Evolutionary conservation across 1,140 invertebrate genomes (phyloP), one percentile per base, ranked within the genome.

Genomic region (Drosophila littoralis): DNA sequence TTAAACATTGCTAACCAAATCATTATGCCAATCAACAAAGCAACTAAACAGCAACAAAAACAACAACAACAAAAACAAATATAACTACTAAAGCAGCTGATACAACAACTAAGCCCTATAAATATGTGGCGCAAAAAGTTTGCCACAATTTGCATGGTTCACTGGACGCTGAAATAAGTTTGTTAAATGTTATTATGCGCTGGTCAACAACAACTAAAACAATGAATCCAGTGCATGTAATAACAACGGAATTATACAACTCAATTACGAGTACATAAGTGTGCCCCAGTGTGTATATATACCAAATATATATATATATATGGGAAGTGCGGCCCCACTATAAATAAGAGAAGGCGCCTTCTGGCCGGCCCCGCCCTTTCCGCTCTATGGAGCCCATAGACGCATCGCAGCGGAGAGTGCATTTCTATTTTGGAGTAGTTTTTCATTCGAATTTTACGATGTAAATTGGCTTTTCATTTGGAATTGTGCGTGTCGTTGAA

Each of bases 161-260:
- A 89, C 32, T 77, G 84, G 61, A 58, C 79, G 40, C 28, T 70
- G 32, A 77, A 88, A 86, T 83, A 88, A 61, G 52, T 60, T 67
- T 50, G 75, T 59, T 77, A 79, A 86, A 86, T 79, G 79, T 79
- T 86, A 79, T 86, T 79, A 86, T 76, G 74, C 74, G 64, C 70
- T 74, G 64, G 13, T n/a, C 12, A 60, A 55, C 13, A 66, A 48
- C 40, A 65, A 10, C 4, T 28, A 28, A 28, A 28, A 28, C 22
- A 28, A 66, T 45, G 42, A 64, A 51, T 48, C 51, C 51, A 9
- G 32, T 46, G 38, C 42, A 48, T 42, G 33, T 54, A 54, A 54
- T 35, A 52, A 54, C 51, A 70, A 59, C 43, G 60, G 45, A 67
- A 71, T 81, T 81, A 81, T 70, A 85, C 75, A 85, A 88, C 83